phyloP scores from a whole-genome alignment of 2,888 invertebrate species.

The Frankliniella fusca region DNA sequence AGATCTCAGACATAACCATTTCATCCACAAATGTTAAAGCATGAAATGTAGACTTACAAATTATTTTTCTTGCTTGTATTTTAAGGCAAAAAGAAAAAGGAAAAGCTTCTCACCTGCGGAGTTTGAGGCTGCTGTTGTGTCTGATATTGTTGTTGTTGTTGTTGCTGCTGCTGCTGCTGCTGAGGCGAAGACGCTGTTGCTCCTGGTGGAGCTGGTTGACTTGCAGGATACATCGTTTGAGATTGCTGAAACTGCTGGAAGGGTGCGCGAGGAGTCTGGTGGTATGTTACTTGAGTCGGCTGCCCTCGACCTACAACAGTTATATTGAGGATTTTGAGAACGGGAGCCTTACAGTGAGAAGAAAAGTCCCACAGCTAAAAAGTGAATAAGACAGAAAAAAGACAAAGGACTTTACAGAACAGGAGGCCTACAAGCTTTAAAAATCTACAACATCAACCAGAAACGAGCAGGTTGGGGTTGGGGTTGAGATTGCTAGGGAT shows the following conservation, averaged over 20 bases:
- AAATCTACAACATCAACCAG: too few relatives aligned
- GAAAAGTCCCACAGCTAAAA: too few relatives aligned
- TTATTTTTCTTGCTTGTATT: background rate
- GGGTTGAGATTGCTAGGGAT: too few relatives aligned
- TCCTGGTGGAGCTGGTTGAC: background rate
- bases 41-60: background rate
- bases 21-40: too few relatives aligned
- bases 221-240: background rate
- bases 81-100: background rate
- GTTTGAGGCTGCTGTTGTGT: background rate
- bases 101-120: background rate
- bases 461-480: too few relatives aligned
- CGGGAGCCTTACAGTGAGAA: too few relatives aligned
- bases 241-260: background rate
- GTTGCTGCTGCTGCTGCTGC: too few relatives aligned
- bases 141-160: background rate
- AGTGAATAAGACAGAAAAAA: too few relatives aligned
- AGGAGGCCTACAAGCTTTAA: too few relatives aligned
- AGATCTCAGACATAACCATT: too few relatives aligned
- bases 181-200: background rate
- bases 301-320: background rate
- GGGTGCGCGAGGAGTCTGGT: background rate
- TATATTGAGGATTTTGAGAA: too few relatives aligned
- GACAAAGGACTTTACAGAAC: too few relatives aligned
- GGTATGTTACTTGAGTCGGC: background rate